Conservation (phyloP, 1,140 invertebrate genomes). For the Chironomus striatipennis region DNA sequence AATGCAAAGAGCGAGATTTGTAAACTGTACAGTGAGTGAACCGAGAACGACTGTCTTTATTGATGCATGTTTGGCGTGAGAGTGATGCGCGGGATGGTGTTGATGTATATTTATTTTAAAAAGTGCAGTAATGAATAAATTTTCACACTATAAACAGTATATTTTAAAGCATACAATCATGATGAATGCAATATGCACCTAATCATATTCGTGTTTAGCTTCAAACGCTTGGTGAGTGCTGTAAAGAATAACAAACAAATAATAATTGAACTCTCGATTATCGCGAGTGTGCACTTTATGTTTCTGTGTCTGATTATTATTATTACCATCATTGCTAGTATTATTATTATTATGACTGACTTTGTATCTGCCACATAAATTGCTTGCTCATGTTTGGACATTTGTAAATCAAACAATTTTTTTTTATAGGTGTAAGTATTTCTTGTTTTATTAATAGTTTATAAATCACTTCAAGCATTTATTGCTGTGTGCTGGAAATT, state of each 20-base stretch:
- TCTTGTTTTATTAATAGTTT: too few relatives aligned
- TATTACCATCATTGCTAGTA: too few relatives aligned
- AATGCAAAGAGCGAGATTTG: not conserved
- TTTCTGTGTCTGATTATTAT: too few relatives aligned
- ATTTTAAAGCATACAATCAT: not conserved
- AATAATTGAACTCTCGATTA: not conserved
- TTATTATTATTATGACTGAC: not conserved
- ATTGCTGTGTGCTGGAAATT: too few relatives aligned
- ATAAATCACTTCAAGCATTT: too few relatives aligned
- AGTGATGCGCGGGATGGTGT: not conserved
- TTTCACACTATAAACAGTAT: slow-evolving; percentile 10
- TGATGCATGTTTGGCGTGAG: slow-evolving; percentile 5
- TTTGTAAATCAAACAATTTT: too few relatives aligned
- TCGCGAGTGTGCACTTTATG: not conserved
- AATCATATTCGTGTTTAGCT: not conserved
- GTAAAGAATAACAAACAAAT: not conserved
- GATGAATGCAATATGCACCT: not conserved
- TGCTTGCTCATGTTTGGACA: too few relatives aligned
- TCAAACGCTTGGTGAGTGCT: not conserved
- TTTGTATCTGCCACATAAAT: not conserved
- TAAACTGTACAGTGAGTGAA: not conserved
- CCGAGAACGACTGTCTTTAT: not conserved
- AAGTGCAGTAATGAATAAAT: not conserved
- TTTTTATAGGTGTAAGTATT: too few relatives aligned
- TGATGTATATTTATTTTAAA: not conserved